Conservation (phyloP, 2,113 vertebrate species). For the Leptodactylus fuscus region DNA sequence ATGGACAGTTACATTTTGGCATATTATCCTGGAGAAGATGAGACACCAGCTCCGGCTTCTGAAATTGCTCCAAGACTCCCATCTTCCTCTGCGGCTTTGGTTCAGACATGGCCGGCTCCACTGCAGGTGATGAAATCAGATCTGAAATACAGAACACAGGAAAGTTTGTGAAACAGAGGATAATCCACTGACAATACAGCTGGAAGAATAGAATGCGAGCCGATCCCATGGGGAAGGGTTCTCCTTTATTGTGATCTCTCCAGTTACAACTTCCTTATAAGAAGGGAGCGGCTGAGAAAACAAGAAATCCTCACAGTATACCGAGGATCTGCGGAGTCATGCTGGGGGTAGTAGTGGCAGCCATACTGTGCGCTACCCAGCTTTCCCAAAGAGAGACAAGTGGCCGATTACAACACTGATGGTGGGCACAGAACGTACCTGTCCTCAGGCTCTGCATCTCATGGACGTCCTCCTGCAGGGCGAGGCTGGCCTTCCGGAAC, state of each 20-base stretch:
- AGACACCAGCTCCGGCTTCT: constrained; percentile 84
- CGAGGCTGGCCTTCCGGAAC: constrained; percentile 88
- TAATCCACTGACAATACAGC: background rate
- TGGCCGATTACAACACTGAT: too few relatives aligned
- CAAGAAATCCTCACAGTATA: background rate
- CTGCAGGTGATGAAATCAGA: constrained; percentile 70
- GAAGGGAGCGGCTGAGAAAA: background rate
- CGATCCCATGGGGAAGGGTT: background rate
- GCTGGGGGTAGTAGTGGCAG: background rate
- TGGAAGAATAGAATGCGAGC: background rate
- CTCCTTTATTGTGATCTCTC: background rate
- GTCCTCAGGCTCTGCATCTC: constrained; percentile 84
- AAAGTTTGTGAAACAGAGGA: background rate
- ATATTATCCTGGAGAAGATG: constrained; percentile 96
- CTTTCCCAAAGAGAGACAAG: background rate
- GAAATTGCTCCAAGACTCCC: constrained; percentile 80
- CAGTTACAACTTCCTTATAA: background rate
- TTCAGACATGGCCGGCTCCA: constrained; percentile 64
- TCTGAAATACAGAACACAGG: constrained; percentile 68
- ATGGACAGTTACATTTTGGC: constrained; percentile 80
- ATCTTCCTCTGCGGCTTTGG: constrained; percentile 63
- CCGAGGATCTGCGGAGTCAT: too few relatives aligned
- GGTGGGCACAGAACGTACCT: constrained; percentile 80
- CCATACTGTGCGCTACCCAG: background rate
- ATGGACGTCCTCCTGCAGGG: constrained; percentile 92